A percentile compares a stretch with the other conserved stretches of the same genome.
Evolutionary conservation across 2,113 vertebrate genomes (phyloP).

Genomic region (Macheiramphus alcinus): DNA sequence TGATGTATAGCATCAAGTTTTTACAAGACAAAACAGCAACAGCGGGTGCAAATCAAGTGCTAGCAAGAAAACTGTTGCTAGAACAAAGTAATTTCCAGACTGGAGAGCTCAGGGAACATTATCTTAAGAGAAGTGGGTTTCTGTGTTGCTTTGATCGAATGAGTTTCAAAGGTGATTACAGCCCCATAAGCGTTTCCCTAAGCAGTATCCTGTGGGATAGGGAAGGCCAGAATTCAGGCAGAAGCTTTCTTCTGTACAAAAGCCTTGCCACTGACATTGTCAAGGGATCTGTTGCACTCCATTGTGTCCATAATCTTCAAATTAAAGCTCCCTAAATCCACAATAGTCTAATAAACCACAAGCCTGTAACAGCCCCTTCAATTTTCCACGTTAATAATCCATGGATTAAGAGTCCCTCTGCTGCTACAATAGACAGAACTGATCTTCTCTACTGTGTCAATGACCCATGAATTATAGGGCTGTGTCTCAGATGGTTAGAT

Average conservation of each 20-base stretch:
- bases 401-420: slow-evolving; percentile 41
- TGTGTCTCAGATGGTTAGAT: slow-evolving; percentile 52
- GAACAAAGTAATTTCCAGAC: background rate
- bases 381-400: slow-evolving; percentile 57
- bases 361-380: slow-evolving; percentile 48
- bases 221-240: slow-evolving; percentile 29
- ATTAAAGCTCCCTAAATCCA: slow-evolving; percentile 55
- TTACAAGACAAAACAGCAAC: background rate
- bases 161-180: slow-evolving; percentile 43
- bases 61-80: background rate
- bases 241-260: slow-evolving; percentile 24
- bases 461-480: slow-evolving; percentile 49
- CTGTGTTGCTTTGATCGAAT: slow-evolving; percentile 13
- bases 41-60: background rate
- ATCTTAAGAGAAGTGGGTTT: background rate
- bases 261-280: slow-evolving; percentile 36
- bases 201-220: slow-evolving; percentile 18
- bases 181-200: background rate
- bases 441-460: slow-evolving; percentile 20
- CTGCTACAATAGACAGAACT: slow-evolving; percentile 40
- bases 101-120: background rate
- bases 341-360: slow-evolving; percentile 56
- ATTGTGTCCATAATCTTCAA: slow-evolving; percentile 36
- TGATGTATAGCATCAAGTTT: background rate
- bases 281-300: slow-evolving; percentile 36